Conservation (phyloP, 2,888 invertebrate species). For the Sympetrum striolatum region DNA sequence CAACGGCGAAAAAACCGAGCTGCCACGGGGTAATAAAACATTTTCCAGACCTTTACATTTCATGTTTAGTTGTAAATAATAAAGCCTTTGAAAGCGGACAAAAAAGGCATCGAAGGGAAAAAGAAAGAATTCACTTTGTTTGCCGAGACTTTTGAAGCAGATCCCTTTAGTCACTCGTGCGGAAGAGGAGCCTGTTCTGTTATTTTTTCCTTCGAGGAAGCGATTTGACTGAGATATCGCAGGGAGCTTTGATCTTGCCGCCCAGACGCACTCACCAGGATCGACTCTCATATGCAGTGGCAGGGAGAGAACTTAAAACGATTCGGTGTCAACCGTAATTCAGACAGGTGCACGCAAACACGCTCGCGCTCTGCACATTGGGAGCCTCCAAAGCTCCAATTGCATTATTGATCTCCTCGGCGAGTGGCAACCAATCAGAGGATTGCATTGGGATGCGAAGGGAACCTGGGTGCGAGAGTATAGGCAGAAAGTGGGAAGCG, state of each 20-base stretch:
- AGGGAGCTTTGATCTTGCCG: background rate
- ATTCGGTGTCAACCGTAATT: constrained; percentile 7
- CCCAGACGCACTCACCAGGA: background rate
- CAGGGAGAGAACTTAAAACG: constrained; percentile 17
- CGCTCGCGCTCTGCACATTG: constrained; percentile 5
- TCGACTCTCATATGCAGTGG: constrained; percentile 1
- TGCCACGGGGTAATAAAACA: too few species aligned
- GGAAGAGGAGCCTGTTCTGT: too few species aligned
- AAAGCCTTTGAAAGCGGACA: too few species aligned
- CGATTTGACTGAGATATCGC: too few species aligned
- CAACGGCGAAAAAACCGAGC: too few species aligned
- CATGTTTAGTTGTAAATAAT: too few species aligned
- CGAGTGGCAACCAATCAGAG: constrained; percentile 36
- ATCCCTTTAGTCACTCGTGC: too few species aligned
- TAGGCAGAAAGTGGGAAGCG: background rate
- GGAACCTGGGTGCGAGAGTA: background rate
- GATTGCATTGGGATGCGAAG: constrained; percentile 14
- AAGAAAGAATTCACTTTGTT: too few species aligned
- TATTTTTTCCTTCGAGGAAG: too few species aligned
- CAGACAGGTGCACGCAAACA: background rate
- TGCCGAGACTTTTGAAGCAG: too few species aligned
- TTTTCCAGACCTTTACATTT: too few species aligned
- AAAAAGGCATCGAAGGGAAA: too few species aligned
- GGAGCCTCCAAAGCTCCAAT: constrained; percentile 16
- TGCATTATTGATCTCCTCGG: constrained; percentile 33